Evolutionary conservation across 2,797 vertebrate genomes (phyloP), one percentile per base, ranked within the genome.

Genomic region (Leucoraja ocellata): DNA sequence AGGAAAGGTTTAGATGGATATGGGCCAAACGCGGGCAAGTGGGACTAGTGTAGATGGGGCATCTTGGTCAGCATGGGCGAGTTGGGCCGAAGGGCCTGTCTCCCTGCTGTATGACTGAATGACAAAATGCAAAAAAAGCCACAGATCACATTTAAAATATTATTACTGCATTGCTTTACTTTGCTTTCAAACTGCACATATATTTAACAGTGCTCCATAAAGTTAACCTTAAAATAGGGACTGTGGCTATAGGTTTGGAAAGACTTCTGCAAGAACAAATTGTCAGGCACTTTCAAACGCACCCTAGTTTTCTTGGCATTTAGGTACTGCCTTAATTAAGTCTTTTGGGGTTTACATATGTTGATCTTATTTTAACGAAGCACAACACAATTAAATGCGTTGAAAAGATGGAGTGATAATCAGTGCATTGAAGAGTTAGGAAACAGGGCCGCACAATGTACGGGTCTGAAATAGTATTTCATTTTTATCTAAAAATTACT

Each of bases 361-460:
- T 98, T 97, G 97, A 97, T 98, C 96, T 98, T 96, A 96, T 98
- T 98, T 98, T 98, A 97, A 98, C 96, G 96, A 96, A 96, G 97
- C 97, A 98, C 98, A 98, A 97, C 98, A 98, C 97, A 98, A 98
- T 99, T 98, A 98, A 96, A 97, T 95, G 96, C 96, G 96, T 96
- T 95, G 95, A 96, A 95, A 96, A 96, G 94, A 96, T 95, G 94
- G 96, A 96, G 97, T 96, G 97, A 96, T 97, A 98, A 97, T 97
- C 96, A 97, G 95, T 96, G 95, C 96, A 95, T 95, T 95, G 94
- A 96, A 96, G 95, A 95, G 95, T 97, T 97, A 96, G 96, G 95
- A 95, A 95, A 95, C 94, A 95, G 96, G 95, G 94, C 94, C 81
- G 94, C 95, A 94, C 95, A 94, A 94, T 95, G 94, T 94, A 94